Evolutionary conservation across 2,888 invertebrate genomes (phyloP), one percentile per base, ranked within the genome.

Genomic region (Drosophila macrospina): DNA sequence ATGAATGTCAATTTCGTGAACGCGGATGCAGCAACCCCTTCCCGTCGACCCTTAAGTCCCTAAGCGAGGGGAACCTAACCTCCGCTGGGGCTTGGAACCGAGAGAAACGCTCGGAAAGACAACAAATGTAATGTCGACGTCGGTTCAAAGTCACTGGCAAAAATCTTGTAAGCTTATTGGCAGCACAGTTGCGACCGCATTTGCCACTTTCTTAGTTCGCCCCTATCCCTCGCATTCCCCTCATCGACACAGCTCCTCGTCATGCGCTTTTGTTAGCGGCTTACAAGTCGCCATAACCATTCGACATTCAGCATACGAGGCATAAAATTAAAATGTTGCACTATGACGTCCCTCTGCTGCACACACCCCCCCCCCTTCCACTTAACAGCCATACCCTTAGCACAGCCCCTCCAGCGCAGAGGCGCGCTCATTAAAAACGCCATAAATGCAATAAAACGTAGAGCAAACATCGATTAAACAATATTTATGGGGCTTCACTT

Each of bases 381-480:
- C n/a, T n/a, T n/a, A n/a, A n/a, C n/a, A n/a, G n/a, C n/a, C n/a
- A n/a, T n/a, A n/a, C 41, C 26, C 36, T 5, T n/a, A 5, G 32
- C 26, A 8, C 1, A 11, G 13, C 60, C 56, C 13, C 20, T n/a
- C 20, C 48, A 44, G 7, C 41, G 7, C 8, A 79, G 80, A 86
- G 88, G 83, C 68, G 86, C 79, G 89, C 91, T 91, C 91, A 91
- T 91, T 91, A 91, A 91, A 91, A 91, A 90, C 90, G 90, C 92
- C 91, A 91, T 91, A 91, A 91, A 90, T 90, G 91, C 90, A 91
- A 91, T 91, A 91, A 91, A 91, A 90, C 91, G 91, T 90, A 91
- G 90, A 91, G 91, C 91, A 91, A 91, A 91, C 91, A 91, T 91
- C 91, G 91, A 91, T 91, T 91, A 91, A 91, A 91, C 91, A 91